phyloP scores from a whole-genome alignment of 1,140 invertebrate species.

The Zaprionus ghesquierei region DNA sequence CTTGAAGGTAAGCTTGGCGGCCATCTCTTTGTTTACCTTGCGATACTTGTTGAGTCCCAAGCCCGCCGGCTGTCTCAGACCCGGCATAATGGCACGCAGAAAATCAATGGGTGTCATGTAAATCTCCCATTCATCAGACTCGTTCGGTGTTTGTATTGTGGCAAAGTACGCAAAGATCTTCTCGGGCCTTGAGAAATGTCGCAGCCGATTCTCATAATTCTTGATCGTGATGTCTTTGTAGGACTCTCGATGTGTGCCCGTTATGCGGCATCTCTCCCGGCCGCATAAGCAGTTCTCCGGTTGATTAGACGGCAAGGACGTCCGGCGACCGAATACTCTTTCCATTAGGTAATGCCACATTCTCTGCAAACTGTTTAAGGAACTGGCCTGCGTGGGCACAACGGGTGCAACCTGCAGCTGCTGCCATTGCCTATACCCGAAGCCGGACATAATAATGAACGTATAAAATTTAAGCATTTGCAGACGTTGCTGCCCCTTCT shows the following conservation, averaged over 20 bases:
- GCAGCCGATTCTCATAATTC: slow-evolving; percentile 58
- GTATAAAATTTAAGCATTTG: neutral
- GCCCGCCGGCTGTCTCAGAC: slow-evolving; percentile 25
- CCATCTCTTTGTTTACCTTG: neutral
- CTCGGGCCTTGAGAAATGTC: slow-evolving; percentile 21
- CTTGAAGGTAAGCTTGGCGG: neutral
- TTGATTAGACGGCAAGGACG: neutral
- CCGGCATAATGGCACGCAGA: slow-evolving; percentile 44
- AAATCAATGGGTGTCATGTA: slow-evolving; percentile 60
- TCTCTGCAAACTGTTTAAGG: neutral
- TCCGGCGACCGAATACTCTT: neutral
- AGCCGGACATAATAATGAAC: neutral
- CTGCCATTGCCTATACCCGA: neutral
- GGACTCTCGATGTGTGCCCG: slow-evolving; percentile 11
- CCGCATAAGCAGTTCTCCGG: neutral
- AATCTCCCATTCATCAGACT: slow-evolving; percentile 26
- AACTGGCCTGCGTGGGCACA: neutral
- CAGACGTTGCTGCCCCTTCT: neutral
- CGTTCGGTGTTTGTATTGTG: slow-evolving; percentile 40
- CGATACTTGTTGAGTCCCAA: slow-evolving; percentile 33
- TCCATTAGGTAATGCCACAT: neutral
- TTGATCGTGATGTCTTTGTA: slow-evolving; percentile 45
- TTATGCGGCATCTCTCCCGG: neutral
- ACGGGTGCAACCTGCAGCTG: neutral
- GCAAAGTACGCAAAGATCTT: slow-evolving; percentile 63